phyloP scores from a whole-genome alignment of 2,113 vertebrate species.

The Nyctereutes procyonoides region DNA sequence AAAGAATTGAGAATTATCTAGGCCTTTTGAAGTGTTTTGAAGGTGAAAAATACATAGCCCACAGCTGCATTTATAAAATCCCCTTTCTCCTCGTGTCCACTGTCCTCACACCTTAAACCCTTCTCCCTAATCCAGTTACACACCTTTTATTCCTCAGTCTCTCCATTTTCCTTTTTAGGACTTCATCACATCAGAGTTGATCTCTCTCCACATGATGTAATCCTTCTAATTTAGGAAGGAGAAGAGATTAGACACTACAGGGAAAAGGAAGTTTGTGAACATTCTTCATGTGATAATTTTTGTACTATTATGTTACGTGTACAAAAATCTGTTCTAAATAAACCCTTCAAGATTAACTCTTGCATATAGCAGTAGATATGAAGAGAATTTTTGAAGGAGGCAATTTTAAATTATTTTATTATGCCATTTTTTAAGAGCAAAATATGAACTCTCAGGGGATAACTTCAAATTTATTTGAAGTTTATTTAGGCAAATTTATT shows the following conservation, averaged over 20 bases:
- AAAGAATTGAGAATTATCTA: neutral
- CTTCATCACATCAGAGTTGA: slow-evolving; percentile 8
- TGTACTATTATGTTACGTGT: neutral
- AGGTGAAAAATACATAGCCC: too few relatives aligned
- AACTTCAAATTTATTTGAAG: neutral
- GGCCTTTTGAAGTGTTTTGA: neutral
- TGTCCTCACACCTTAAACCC: neutral
- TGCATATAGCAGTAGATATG: neutral
- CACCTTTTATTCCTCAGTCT: neutral
- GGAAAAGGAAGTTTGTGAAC: neutral
- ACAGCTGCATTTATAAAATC: neutral
- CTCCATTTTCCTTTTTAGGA: neutral
- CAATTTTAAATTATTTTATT: slow-evolving; percentile 37
- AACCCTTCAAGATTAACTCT: neutral
- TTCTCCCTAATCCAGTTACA: neutral
- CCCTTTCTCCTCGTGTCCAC: neutral
- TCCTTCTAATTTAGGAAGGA: slow-evolving; percentile 7
- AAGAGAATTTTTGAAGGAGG: slow-evolving; percentile 4
- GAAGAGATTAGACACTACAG: neutral
- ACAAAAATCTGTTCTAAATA: neutral
- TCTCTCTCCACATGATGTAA: neutral
- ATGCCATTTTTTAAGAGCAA: slow-evolving; percentile 3
- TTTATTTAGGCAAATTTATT: slow-evolving; percentile 21
- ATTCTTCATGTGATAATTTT: neutral
- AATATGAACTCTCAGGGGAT: neutral